Conservation (phyloP, 1,140 invertebrate genomes). For the Lepeophtheirus salmonis region DNA sequence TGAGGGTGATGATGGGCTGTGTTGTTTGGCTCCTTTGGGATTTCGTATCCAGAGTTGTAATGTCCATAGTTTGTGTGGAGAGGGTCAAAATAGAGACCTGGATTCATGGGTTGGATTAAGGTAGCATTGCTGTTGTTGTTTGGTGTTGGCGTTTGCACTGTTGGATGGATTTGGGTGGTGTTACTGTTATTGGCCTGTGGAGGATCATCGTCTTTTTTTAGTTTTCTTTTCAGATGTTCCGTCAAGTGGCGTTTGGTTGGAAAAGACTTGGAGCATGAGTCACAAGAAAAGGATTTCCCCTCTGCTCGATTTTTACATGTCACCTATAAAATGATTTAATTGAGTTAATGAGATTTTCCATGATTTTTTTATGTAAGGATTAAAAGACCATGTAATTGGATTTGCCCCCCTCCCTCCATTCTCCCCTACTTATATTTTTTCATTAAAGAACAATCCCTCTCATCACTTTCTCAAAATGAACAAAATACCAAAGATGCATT, state of each 20-base stretch:
- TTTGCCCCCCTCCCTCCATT: background rate
- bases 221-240: conserved; percentile 10
- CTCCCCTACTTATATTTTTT: background rate
- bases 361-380: background rate
- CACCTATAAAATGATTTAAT: background rate
- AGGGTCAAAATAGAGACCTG: background rate
- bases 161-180: background rate
- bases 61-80: background rate
- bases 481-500: conserved; percentile 1
- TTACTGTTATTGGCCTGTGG: background rate
- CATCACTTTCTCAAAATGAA: background rate
- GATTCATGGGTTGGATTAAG: background rate
- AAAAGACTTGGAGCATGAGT: conserved; percentile 6
- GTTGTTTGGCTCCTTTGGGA: background rate
- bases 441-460: background rate
- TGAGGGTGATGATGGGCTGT: background rate
- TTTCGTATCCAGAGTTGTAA: background rate
- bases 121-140: background rate
- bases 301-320: conserved; percentile 13
- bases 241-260: conserved; percentile 12
- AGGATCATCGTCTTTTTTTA: background rate
- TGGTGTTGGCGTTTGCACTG: background rate
- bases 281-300: conserved; percentile 9
- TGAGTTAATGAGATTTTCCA: background rate
- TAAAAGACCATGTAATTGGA: conserved; percentile 1